Conservation (phyloP, 2,797 vertebrate genomes). For the Tenualosa thibaudeaui region DNA sequence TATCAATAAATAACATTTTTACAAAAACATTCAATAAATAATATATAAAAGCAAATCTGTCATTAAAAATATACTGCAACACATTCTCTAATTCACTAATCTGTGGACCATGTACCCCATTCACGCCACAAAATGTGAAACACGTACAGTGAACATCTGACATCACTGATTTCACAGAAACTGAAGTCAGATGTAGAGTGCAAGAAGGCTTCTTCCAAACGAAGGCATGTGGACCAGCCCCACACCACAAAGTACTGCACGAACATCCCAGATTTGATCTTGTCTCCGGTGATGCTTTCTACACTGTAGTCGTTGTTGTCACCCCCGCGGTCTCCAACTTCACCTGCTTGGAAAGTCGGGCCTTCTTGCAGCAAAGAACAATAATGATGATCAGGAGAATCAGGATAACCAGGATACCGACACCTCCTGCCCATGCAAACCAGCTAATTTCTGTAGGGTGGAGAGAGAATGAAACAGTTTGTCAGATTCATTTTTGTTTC, state of each 20-base stretch:
- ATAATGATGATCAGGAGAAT: slow-evolving; percentile 58
- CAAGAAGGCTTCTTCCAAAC: not conserved
- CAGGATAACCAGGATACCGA: slow-evolving; percentile 65
- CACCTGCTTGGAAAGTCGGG: slow-evolving; percentile 23
- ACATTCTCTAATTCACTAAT: not conserved
- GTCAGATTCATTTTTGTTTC: no score
- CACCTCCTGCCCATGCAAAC: slow-evolving; percentile 67
- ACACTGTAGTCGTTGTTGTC: not conserved
- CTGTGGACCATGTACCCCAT: not conserved
- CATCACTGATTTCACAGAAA: slow-evolving; percentile 74
- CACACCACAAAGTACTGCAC: not conserved
- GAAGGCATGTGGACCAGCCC: not conserved
- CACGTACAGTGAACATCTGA: not conserved
- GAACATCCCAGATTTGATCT: not conserved
- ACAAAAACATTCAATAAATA: slow-evolving; percentile 10
- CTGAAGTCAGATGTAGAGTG: slow-evolving; percentile 33
- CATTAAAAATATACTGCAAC: not conserved
- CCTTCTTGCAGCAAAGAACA: slow-evolving; percentile 72
- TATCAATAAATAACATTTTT: slow-evolving; percentile 2
- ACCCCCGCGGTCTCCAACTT: not conserved
- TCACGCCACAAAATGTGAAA: not conserved
- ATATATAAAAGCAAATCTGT: not conserved
- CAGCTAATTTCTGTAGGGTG: slow-evolving; percentile 67
- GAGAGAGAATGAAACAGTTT: not conserved
- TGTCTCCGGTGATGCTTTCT: not conserved